A percentile compares a stretch with the other conserved stretches of the same genome.
These are phyloP conservation scores for Meiosimyza decipiens DNA, from an alignment of 2,888 invertebrate genomes.

Conservation along the genomic window DNA sequence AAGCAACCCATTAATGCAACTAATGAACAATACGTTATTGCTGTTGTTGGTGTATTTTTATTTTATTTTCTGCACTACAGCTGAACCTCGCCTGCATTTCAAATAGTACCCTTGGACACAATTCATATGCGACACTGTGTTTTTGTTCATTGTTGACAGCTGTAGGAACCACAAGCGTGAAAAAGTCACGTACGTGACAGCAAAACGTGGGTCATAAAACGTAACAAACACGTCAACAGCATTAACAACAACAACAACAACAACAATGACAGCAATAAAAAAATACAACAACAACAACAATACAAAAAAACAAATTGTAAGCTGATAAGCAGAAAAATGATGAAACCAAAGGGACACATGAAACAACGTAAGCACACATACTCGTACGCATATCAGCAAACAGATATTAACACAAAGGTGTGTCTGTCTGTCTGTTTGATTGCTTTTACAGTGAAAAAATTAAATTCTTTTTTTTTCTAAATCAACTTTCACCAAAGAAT, in stretches of 20 bases:
- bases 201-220: slow-evolving; percentile 21
- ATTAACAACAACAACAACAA: slow-evolving; percentile 25
- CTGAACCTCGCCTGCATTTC: neutral
- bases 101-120: slow-evolving; percentile 16
- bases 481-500: too few species aligned
- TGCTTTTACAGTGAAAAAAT: neutral
- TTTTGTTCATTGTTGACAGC: neutral
- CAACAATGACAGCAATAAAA: neutral
- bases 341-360: slow-evolving; percentile 18
- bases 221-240: slow-evolving; percentile 29
- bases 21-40: too few species aligned
- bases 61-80: too few species aligned
- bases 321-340: slow-evolving; percentile 21
- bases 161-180: slow-evolving; percentile 8
- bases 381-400: neutral
- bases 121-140: slow-evolving; percentile 15
- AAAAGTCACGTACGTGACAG: slow-evolving; percentile 21
- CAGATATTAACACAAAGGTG: neutral
- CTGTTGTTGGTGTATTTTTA: too few species aligned
- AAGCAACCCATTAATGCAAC: too few species aligned
- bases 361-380: slow-evolving; percentile 4
- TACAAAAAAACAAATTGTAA: neutral
- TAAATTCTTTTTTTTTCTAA: too few species aligned
- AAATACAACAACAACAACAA: neutral
- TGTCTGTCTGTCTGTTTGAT: neutral